These are phyloP conservation scores for Laticauda laticaudata DNA, from an alignment of 2,113 vertebrate species.

Conservation along the genomic window DNA sequence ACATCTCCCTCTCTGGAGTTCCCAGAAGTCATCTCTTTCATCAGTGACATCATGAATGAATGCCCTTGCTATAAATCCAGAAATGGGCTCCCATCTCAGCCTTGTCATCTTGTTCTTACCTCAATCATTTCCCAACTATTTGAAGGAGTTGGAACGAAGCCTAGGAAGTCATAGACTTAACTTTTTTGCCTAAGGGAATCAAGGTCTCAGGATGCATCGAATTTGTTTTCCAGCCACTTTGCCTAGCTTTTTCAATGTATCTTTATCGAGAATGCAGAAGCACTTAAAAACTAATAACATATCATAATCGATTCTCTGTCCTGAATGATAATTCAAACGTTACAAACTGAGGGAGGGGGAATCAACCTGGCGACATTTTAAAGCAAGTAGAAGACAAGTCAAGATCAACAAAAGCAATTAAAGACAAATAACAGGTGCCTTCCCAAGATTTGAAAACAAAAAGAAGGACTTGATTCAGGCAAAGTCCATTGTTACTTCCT, in stretches of 20 bases:
- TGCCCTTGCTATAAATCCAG: neutral
- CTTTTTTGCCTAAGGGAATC: neutral
- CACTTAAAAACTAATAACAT: neutral
- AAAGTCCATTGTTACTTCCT: slow-evolving; percentile 62
- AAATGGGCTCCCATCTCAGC: too few species aligned
- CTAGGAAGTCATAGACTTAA: neutral
- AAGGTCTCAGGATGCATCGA: neutral
- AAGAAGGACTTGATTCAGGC: slow-evolving; percentile 35
- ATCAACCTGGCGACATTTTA: slow-evolving; percentile 27
- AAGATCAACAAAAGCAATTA: slow-evolving; percentile 33
- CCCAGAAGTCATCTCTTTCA: neutral
- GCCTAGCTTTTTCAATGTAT: neutral
- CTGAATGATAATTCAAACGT: slow-evolving; percentile 37
- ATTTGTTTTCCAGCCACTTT: neutral
- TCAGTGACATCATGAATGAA: neutral
- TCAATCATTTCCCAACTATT: neutral
- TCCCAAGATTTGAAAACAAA: slow-evolving; percentile 32
- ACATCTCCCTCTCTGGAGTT: neutral
- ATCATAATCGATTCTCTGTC: neutral
- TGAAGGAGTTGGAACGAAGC: neutral
- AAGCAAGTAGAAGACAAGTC: slow-evolving; percentile 43
- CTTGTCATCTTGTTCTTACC: neutral
- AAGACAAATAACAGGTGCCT: slow-evolving; percentile 32
- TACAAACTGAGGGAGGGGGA: neutral
- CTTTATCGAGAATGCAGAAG: neutral